Evolutionary conservation across 2,113 vertebrate genomes (phyloP).

Genomic region (Fukomys damarensis): DNA sequence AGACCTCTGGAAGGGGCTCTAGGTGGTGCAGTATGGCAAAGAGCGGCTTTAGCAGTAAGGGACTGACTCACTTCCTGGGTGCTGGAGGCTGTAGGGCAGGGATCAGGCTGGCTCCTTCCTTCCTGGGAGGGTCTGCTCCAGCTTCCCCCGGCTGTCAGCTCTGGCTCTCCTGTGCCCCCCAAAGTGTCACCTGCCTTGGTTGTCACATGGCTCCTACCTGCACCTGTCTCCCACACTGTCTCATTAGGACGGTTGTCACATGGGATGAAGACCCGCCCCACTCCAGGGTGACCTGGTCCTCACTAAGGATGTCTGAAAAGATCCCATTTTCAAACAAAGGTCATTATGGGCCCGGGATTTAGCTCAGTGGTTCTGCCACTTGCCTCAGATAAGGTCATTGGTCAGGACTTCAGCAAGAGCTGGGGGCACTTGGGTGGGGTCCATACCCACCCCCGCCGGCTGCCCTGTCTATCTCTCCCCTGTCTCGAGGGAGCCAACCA

Average conservation of each 20-base stretch:
- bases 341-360: too few species aligned
- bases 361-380: too few species aligned
- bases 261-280: neutral
- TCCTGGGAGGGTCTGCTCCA: neutral
- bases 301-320: neutral
- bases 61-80: neutral
- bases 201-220: neutral
- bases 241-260: fast-evolving
- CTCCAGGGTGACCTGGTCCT: neutral
- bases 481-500: neutral
- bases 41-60: neutral
- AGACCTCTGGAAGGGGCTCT: neutral
- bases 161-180: neutral
- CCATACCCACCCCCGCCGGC: fast-evolving
- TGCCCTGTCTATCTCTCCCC: neutral
- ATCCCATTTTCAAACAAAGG: neutral
- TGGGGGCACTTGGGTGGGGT: neutral
- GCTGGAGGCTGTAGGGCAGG: neutral
- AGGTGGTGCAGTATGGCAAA: neutral
- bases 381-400: too few species aligned
- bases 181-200: fast-evolving
- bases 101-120: neutral
- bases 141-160: neutral
- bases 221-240: neutral
- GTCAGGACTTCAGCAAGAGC: neutral